Base-by-base conservation (phyloP, 2,113 vertebrate species). In the Neolamprologus sp. region DNA sequence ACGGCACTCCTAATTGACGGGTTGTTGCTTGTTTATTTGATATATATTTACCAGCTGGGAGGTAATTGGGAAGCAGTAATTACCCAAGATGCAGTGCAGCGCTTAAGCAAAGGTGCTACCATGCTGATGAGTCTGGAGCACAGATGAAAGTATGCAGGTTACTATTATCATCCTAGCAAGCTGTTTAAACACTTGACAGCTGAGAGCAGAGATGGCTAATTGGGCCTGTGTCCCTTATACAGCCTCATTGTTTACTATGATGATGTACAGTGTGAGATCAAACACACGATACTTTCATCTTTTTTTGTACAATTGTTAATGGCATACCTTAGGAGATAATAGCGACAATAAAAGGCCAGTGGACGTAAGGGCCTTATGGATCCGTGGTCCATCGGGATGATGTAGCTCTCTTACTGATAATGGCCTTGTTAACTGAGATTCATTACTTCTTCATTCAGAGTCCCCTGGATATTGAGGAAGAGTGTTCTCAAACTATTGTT, bases 11-110 rank as follows among this genome's bases (percentile, higher is more conserved):
- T 97, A 96, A 96, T 97, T 96, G 95, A 96, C 94, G 87, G 94
- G 92, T 93, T 96, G 95, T 95, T 96, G 94, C 96, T 95, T 96
- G 94, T 96, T 96, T 96, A 96, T 96, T 95, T 96, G 95, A 96
- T 95, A 94, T 95, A 95, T 95, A 93, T 96, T 96, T 95, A 94
- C 94, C 91, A 91, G 94, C 93, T 87, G 89, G 92, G 92, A 94
- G 90, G 94, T 96, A 96, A 96, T 96, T 92, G 95, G 95, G 91
- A 87, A 92, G 91, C 91, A 71, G 94, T 96, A 96, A 97, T 96
- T 96, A 96, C 93, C 93, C 90, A 92, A 84, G 92, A 93, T 94
- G 89, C 91, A 94, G 47, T 85, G 90, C 89, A 84, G 82, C 7
- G 81, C 89, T 91, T 53, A 40, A 13, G 90, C 84, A 45, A 92